Percentiles rank a stretch among this genome's conserved stretches.
These are phyloP conservation scores for Quadroppia sp. DNA, from an alignment of 2,888 invertebrate genomes.

Conservation along the genomic window DNA sequence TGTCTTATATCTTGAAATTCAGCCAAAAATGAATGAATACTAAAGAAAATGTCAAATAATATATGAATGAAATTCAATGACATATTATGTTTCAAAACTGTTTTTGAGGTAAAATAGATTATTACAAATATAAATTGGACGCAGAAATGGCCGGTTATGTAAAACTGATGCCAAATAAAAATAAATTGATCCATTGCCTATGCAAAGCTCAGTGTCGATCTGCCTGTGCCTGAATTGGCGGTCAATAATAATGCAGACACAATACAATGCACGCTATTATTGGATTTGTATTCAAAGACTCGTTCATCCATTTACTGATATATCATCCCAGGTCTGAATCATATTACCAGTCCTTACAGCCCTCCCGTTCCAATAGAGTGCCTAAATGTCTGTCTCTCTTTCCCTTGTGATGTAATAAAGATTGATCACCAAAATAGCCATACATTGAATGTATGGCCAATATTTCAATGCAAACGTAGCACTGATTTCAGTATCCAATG, in stretches of 20 bases:
- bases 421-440: conserved; percentile 12
- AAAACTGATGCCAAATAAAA: conserved; percentile 13
- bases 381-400: conserved; percentile 19
- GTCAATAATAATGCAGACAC: conserved; percentile 30
- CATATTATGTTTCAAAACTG: background rate
- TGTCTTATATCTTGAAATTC: background rate
- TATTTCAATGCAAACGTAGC: background rate
- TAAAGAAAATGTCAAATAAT: too few relatives aligned
- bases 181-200: conserved; percentile 17
- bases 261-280: conserved; percentile 37
- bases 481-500: background rate
- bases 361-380: background rate
- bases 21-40: background rate
- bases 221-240: background rate
- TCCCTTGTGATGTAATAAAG: conserved; percentile 33
- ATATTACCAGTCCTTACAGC: conserved; percentile 14
- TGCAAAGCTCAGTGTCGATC: background rate
- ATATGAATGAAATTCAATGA: too few relatives aligned
- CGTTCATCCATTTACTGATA: conserved; percentile 36
- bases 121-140: background rate
- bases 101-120: background rate
- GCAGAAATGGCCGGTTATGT: conserved; percentile 3
- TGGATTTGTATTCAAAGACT: conserved; percentile 37
- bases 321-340: conserved; percentile 37
- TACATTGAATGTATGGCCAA: conserved; percentile 2